A percentile compares a stretch with the other conserved stretches of the same genome.
These are phyloP conservation scores for Brachyrhaphis roseni DNA, from an alignment of 2,797 vertebrate species.

Conservation along the genomic window DNA sequence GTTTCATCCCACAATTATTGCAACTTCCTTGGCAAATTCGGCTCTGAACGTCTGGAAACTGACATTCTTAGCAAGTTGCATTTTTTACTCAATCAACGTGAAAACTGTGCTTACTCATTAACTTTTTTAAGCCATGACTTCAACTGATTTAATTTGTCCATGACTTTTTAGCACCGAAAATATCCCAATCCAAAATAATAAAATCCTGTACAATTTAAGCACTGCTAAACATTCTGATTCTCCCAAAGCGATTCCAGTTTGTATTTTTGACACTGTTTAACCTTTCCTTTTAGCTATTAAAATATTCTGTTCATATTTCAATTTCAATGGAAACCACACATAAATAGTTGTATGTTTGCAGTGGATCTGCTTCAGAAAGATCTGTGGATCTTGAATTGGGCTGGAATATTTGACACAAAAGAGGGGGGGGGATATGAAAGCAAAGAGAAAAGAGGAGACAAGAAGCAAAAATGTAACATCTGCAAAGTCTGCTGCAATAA, in stretches of 20 bases:
- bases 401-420: not conserved
- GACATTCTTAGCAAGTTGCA: not conserved
- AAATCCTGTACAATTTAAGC: not conserved
- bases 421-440: not conserved
- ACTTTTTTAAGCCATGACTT: not conserved
- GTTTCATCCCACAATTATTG: not conserved
- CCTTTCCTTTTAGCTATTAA: not conserved
- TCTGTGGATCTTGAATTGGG: not conserved
- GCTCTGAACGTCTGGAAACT: not conserved
- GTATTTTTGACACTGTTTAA: not conserved
- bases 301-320: not conserved
- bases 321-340: not conserved
- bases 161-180: not conserved
- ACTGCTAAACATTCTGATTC: not conserved
- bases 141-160: not conserved
- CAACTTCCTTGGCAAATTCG: not conserved
- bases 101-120: not conserved
- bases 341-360: not conserved
- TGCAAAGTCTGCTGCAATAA: constrained; percentile 3
- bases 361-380: not conserved
- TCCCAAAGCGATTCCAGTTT: not conserved
- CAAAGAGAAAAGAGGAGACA: not conserved
- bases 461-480: not conserved
- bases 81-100: not conserved
- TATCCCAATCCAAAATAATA: not conserved